Conservation (phyloP, 2,888 invertebrate genomes). For the Monoplex corrugatus region DNA sequence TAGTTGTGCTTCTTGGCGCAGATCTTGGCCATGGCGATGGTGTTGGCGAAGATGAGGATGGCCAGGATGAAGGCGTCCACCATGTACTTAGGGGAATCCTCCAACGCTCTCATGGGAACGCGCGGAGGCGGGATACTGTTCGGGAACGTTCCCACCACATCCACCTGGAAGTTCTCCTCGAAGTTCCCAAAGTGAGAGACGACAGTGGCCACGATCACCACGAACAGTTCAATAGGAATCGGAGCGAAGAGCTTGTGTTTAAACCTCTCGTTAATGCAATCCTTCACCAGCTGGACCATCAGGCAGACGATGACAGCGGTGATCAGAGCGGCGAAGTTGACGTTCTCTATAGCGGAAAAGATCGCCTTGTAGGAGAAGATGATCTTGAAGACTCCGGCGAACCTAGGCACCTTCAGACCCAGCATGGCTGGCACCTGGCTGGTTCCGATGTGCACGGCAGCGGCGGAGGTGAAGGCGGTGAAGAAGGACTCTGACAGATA, state of each 20-base stretch:
- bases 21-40: conserved; percentile 81
- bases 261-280: conserved; percentile 78
- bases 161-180: conserved; percentile 63
- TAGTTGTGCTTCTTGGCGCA: conserved; percentile 81
- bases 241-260: conserved; percentile 76
- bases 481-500: conserved; percentile 80
- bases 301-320: conserved; percentile 69
- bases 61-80: conserved; percentile 77
- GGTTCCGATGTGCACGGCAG: conserved; percentile 78
- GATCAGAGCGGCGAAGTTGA: conserved; percentile 72
- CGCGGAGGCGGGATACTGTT: conserved; percentile 73
- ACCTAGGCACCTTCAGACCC: conserved; percentile 72
- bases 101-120: conserved; percentile 69
- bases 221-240: conserved; percentile 79
- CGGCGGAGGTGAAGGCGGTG: conserved; percentile 79
- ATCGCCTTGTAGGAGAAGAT: conserved; percentile 73
- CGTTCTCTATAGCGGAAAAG: conserved; percentile 65
- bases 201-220: conserved; percentile 74
- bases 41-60: conserved; percentile 79
- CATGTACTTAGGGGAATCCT: conserved; percentile 67
- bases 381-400: conserved; percentile 74
- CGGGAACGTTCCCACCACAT: conserved; percentile 74
- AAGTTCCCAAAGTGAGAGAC: conserved; percentile 71
- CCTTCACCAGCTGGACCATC: conserved; percentile 74
- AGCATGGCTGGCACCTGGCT: conserved; percentile 78